Base-by-base conservation (phyloP, 2,113 vertebrate species). In the Ptilonorhynchus violaceus region DNA sequence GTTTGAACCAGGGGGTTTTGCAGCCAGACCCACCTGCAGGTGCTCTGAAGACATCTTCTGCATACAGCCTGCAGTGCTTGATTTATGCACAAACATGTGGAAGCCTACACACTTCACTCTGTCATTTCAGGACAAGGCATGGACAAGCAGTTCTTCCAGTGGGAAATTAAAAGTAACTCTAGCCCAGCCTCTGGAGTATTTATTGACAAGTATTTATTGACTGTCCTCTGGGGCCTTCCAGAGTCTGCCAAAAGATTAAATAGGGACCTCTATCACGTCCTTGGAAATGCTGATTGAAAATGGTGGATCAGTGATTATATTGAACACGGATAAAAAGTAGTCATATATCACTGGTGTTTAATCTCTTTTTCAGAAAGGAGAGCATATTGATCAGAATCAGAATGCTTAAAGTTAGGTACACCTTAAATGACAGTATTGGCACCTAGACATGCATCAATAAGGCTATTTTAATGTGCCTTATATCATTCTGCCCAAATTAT, bases 361-460 rank as follows among this genome's bases (percentile, higher is more conserved):
- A 96, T 95, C 62, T 94, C 60, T 92, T 91, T 88, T 86, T 73
- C 72, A 96, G 89, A 94, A 88, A 96, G 49, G 62, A 87, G 60
- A 78, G 13, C 10, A 21, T 96, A 97, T 95, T 91, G 94, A 97
- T 97, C 76, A 96, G 89, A 93, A 93, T 88, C 80, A 94, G 74
- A 96, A 78, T 74, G 37, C 49, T 88, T 90, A 64, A 95, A 88
- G 68, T 93, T 91, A 86, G 90, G 56, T 50, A 66, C 63, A 73
- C 86, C 89, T 96, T 89, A 95, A 96, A 95, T 91, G 88, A 95
- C 72, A 92, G 31, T 87, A 92, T 95, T 94, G 96, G 33, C 82
- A 85, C 82, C 44, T 72, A 83, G 69, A 63, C 74, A 78, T 63
- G 39, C 76, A 95, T 93, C 93, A 94, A 68, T 95, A 95, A 92